A percentile compares a stretch with the other conserved stretches of the same genome.
phyloP scores from a whole-genome alignment of 2,113 vertebrate genomes.

The Colius striatus region DNA sequence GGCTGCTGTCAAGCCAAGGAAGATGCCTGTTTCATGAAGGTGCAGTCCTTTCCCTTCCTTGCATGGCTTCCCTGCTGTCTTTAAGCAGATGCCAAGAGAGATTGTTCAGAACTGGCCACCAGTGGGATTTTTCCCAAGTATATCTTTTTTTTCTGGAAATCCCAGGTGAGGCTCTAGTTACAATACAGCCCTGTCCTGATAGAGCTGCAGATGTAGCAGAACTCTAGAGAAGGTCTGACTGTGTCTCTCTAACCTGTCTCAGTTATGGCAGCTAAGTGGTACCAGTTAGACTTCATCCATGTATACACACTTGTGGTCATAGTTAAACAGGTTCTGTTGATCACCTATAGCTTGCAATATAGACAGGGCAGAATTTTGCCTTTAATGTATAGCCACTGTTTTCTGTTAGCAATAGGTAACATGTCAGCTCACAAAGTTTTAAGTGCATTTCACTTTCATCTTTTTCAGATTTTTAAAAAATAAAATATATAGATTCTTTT shows the following conservation, averaged over 20 bases:
- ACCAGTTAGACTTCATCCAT: background rate
- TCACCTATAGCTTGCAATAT: fast-evolving
- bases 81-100: background rate
- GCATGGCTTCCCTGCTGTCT: background rate
- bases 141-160: background rate
- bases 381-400: fast-evolving
- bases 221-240: too few species aligned
- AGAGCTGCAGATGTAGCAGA: background rate
- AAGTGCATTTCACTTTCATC: background rate
- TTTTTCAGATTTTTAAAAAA: background rate
- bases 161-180: fast-evolving
- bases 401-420: background rate
- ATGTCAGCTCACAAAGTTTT: background rate
- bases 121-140: background rate
- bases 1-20: fast-evolving
- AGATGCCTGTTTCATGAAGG: fast-evolving
- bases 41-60: too few species aligned
- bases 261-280: background rate
- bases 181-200: background rate
- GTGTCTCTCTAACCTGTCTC: background rate
- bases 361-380: fast-evolving
- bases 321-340: background rate
- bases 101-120: background rate
- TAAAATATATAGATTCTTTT: background rate
- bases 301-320: fast-evolving